phyloP scores from a whole-genome alignment of 1,140 invertebrate species.

The Neodiprion virginianus region DNA sequence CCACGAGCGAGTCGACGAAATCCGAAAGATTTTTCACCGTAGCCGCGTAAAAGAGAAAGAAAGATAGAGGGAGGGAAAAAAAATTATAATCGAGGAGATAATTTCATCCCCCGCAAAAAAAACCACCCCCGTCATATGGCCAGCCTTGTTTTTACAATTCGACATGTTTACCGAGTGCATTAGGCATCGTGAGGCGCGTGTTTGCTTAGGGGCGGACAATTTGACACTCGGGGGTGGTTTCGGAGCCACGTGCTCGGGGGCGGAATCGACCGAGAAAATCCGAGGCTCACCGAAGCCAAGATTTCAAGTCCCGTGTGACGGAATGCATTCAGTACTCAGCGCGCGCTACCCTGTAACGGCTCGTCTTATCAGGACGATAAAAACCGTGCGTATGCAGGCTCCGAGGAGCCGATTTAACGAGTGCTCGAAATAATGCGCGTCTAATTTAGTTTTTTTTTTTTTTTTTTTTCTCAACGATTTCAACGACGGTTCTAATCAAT shows the following conservation, averaged over 20 bases:
- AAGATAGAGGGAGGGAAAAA: no score
- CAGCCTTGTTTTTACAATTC: neutral
- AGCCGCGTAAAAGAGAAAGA: no score
- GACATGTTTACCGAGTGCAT: conserved; percentile 5
- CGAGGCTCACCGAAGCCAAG: conserved; percentile 43
- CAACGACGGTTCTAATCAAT: no score
- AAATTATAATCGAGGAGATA: no score
- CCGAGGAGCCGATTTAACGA: no score
- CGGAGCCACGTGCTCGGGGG: conserved; percentile 49
- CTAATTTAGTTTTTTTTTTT: no score
- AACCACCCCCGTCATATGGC: neutral
- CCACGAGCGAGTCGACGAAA: no score
- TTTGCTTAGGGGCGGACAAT: neutral
- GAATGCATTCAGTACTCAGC: conserved; percentile 56
- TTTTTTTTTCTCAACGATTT: no score
- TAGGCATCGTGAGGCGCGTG: neutral
- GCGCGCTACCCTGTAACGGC: conserved; percentile 39
- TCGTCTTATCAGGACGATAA: neutral
- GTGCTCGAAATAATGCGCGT: no score
- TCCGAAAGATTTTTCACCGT: no score
- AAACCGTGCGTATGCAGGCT: neutral
- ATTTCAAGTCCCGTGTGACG: conserved; percentile 49
- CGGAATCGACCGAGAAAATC: conserved; percentile 37
- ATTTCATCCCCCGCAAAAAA: neutral
- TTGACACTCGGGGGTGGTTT: conserved; percentile 1